phyloP scores from a whole-genome alignment of 2,888 invertebrate species.

The Ditula angustiorana region DNA sequence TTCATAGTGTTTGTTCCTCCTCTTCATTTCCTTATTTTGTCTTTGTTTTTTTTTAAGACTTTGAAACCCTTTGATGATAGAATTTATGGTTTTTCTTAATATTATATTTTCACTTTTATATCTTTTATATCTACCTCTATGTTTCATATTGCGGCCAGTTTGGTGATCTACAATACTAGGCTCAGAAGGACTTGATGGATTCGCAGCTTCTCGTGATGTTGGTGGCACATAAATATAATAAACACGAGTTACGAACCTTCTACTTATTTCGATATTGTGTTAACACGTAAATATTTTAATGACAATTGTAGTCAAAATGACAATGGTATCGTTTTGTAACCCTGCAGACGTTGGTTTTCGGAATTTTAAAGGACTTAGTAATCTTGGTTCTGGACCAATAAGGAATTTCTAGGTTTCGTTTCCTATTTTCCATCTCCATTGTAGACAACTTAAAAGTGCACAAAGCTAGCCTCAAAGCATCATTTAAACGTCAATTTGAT shows the following conservation, averaged over 20 bases:
- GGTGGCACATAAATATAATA: too few species aligned
- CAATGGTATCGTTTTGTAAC: too few species aligned
- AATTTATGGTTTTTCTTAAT: neutral
- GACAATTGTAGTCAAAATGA: too few species aligned
- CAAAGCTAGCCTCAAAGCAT: neutral
- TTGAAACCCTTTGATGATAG: neutral
- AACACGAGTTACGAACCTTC: too few species aligned
- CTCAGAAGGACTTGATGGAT: neutral
- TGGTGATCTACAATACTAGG: neutral
- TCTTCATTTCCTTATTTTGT: neutral
- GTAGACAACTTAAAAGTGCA: conserved; percentile 1
- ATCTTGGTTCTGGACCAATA: too few species aligned
- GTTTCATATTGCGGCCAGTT: neutral
- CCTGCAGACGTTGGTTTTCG: too few species aligned
- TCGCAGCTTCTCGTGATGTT: neutral
- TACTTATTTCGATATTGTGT: too few species aligned
- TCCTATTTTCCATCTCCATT: neutral
- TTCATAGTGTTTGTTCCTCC: neutral
- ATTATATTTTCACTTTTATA: neutral
- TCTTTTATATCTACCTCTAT: neutral
- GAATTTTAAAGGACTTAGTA: too few species aligned
- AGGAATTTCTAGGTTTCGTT: neutral
- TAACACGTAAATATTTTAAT: too few species aligned
- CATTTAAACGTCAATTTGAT: too few species aligned
- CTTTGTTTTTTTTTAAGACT: neutral